phyloP scores from a whole-genome alignment of 2,888 invertebrate species.

The Strigamia transsilvanica region DNA sequence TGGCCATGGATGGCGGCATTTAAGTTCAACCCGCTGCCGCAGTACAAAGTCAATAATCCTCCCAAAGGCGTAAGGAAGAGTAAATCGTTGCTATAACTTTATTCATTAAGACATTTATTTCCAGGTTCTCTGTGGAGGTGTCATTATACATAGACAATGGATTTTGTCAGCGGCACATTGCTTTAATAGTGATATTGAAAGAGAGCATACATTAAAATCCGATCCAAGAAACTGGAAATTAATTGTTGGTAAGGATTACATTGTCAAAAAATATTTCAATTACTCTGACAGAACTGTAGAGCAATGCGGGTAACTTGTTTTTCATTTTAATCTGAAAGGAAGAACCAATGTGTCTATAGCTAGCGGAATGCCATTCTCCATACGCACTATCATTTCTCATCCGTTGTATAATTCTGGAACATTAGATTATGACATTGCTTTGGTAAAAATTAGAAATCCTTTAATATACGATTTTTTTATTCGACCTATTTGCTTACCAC shows the following conservation, averaged over 20 bases:
- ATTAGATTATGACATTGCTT: constrained; percentile 10
- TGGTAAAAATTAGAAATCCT: background rate
- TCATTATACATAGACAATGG: background rate
- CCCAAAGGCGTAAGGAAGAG: background rate
- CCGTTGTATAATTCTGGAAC: background rate
- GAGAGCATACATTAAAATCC: background rate
- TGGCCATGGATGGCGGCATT: constrained; percentile 16
- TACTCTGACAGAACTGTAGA: too few relatives aligned
- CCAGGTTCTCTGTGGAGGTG: background rate
- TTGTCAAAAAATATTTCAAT: too few relatives aligned
- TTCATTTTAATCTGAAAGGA: background rate
- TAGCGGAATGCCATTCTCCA: background rate
- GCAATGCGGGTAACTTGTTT: too few relatives aligned
- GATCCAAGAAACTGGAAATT: background rate
- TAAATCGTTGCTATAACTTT: background rate
- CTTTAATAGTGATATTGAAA: background rate
- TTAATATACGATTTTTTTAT: background rate
- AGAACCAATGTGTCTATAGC: background rate
- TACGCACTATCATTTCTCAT: background rate
- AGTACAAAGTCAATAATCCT: background rate
- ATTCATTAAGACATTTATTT: background rate
- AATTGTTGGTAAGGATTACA: constrained; percentile 4
- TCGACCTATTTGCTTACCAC: constrained; percentile 3
- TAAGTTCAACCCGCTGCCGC: background rate
- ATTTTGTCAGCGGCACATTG: background rate